Conservation (phyloP, 2,797 vertebrate genomes). For the Sarcophilus harrisii region DNA sequence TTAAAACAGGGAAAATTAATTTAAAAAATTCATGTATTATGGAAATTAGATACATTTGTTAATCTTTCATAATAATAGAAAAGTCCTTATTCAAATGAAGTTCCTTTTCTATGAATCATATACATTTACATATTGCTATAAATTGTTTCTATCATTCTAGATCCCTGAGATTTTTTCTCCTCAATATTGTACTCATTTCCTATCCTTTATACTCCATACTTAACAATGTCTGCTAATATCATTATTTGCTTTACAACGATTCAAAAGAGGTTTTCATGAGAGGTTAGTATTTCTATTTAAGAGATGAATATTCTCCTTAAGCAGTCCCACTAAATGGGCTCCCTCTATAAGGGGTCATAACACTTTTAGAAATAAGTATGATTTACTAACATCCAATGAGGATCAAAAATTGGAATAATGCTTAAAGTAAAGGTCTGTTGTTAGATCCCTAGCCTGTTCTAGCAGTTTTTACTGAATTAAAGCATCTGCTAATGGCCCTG, state of each 20-base stretch:
- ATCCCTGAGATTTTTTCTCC: not conserved
- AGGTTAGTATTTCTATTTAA: not conserved
- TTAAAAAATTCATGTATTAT: not conserved
- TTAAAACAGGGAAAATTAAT: not conserved
- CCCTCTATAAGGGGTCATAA: not conserved
- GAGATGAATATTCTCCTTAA: not conserved
- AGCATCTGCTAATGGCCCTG: not conserved
- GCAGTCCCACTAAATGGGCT: not conserved
- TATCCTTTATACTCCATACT: not conserved
- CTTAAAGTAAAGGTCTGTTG: not conserved
- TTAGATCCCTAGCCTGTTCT: not conserved
- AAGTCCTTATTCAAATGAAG: not conserved
- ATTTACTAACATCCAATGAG: not conserved
- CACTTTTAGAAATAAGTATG: not conserved
- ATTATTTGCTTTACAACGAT: not conserved
- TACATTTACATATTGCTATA: not conserved
- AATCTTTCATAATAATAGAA: not conserved
- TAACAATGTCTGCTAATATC: not conserved
- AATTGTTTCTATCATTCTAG: not conserved
- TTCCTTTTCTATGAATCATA: not conserved
- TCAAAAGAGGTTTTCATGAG: not conserved
- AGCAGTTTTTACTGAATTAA: not conserved
- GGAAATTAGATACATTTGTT: not conserved
- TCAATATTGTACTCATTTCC: not conserved
- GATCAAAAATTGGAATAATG: not conserved